Conservation (phyloP, 2,113 vertebrate genomes). For the Silurus meridionalis region DNA sequence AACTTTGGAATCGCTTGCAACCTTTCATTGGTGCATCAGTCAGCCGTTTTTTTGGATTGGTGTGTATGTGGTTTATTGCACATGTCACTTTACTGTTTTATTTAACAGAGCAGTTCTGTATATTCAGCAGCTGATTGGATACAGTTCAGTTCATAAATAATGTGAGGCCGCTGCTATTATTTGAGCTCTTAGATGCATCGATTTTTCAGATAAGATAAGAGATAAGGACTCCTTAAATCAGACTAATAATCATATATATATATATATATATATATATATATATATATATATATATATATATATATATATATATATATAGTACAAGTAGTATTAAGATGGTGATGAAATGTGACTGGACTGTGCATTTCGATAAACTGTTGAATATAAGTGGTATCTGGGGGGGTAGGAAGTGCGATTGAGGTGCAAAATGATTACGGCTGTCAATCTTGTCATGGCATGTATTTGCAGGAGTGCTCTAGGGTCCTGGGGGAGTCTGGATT, state of each 20-base stretch:
- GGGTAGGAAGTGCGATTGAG: neutral
- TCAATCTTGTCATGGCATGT: neutral
- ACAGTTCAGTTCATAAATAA: neutral
- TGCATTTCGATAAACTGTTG: neutral
- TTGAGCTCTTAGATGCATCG: neutral
- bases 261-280: too few species aligned
- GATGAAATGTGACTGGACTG: too few species aligned
- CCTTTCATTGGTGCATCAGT: neutral
- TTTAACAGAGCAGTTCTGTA: neutral
- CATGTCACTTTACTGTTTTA: conserved; percentile 19
- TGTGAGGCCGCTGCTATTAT: neutral
- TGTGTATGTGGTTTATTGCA: neutral
- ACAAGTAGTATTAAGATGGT: too few species aligned
- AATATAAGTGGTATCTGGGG: neutral
- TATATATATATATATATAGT: too few species aligned
- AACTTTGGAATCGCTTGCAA: neutral
- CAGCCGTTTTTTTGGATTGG: neutral
- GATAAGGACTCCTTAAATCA: too few species aligned
- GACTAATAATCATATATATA: too few species aligned
- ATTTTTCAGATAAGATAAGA: too few species aligned
- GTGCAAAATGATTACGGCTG: neutral
- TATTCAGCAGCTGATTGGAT: neutral
- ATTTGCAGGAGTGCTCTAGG: neutral
- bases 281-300: too few species aligned
- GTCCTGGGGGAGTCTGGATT: conserved; percentile 21